Evolutionary conservation across 1,140 invertebrate species (phyloP).

Genomic region (Ridgeia piscesae): DNA sequence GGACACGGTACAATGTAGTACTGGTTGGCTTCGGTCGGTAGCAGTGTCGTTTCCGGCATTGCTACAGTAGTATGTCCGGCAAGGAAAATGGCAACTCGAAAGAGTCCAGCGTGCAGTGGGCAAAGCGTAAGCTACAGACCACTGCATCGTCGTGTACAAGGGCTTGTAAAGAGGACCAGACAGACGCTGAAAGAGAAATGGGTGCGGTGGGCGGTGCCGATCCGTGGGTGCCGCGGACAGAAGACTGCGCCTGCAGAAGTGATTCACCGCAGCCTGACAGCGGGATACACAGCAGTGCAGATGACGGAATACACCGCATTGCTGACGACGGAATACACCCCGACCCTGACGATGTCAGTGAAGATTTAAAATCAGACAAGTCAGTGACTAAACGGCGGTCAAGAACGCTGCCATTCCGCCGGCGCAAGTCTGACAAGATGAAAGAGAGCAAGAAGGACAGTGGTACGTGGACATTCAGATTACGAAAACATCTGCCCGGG

Average conservation of each 20-base stretch:
- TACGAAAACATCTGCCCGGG: constrained; percentile 10
- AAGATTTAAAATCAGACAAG: background rate
- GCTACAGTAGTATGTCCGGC: background rate
- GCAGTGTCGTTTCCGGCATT: background rate
- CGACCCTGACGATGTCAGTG: background rate
- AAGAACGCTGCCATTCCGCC: constrained; percentile 7
- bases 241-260: background rate
- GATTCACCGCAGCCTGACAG: background rate
- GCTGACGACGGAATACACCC: background rate
- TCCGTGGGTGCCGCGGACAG: background rate
- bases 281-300: background rate
- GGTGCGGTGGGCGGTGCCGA: background rate
- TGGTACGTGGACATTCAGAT: constrained; percentile 5
- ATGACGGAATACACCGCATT: background rate
- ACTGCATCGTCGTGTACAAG: background rate
- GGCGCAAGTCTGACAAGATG: background rate
- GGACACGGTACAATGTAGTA: background rate
- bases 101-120: background rate
- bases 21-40: background rate
- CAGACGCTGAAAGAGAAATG: background rate
- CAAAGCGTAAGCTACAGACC: background rate
- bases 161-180: background rate
- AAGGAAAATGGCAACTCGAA: background rate
- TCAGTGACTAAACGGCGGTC: background rate
- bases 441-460: constrained; percentile 8